Percentiles rank a stretch among this genome's conserved stretches.
These are phyloP conservation scores for Emydocephalus ijimae DNA, from an alignment of 2,113 vertebrate species.

Conservation along the genomic window DNA sequence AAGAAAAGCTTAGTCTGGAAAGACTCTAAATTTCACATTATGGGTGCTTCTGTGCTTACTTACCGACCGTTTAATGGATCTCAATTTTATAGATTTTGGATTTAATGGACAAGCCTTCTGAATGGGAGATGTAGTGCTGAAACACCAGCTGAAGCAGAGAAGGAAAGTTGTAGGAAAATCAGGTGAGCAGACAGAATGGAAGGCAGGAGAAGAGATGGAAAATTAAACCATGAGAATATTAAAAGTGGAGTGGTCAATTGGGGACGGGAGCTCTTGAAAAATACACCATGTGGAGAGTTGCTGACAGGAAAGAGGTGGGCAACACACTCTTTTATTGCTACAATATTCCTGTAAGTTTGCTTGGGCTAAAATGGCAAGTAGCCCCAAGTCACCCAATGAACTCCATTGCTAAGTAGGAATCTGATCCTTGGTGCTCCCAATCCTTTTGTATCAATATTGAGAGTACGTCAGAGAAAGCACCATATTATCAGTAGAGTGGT, in stretches of 20 bases:
- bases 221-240: neutral
- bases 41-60: neutral
- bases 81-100: neutral
- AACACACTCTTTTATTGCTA: neutral
- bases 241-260: neutral
- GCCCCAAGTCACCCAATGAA: neutral
- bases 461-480: neutral
- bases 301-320: neutral
- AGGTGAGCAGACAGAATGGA: neutral
- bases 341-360: neutral
- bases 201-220: neutral
- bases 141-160: neutral
- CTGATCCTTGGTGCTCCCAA: neutral
- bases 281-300: neutral
- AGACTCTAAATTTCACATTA: neutral
- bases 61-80: neutral
- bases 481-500: neutral
- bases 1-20: neutral
- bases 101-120: neutral
- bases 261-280: neutral
- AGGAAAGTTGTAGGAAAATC: neutral
- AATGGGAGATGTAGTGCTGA: neutral
- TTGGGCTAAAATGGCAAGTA: neutral
- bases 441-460: neutral
- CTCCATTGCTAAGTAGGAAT: neutral